A percentile compares a stretch with the other conserved stretches of the same genome.
These are phyloP conservation scores for Argyra leucocephala DNA, from an alignment of 2,888 invertebrate genomes.

Conservation along the genomic window DNA sequence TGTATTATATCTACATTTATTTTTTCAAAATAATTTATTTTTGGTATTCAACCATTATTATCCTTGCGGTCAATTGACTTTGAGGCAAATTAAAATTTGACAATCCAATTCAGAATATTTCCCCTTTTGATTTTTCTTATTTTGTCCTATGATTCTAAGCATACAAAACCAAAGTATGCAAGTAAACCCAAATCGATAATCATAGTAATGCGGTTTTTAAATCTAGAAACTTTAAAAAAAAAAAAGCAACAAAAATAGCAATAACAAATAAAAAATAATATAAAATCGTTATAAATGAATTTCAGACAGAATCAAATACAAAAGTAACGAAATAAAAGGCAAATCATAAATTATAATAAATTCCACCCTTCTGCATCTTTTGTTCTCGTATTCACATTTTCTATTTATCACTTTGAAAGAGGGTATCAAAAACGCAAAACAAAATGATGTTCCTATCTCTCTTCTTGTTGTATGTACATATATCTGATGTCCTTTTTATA, in stretches of 20 bases:
- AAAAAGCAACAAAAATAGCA: not conserved
- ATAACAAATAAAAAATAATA: no score
- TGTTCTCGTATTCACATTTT: not conserved
- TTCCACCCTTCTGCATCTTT: conserved; percentile 4
- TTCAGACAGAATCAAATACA: not conserved
- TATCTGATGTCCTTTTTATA: not conserved
- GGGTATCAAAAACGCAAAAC: not conserved
- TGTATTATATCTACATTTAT: not conserved
- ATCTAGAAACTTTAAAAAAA: not conserved
- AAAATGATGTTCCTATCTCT: not conserved
- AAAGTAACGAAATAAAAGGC: not conserved
- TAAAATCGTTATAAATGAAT: not conserved
- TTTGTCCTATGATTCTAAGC: not conserved
- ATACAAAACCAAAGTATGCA: no score
- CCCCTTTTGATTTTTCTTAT: not conserved
- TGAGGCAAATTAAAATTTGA: not conserved
- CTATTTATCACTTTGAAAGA: not conserved
- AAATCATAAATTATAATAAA: not conserved
- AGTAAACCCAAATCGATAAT: no score
- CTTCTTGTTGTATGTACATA: not conserved
- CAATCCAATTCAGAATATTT: not conserved
- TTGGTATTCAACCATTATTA: not conserved
- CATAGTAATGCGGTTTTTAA: not conserved
- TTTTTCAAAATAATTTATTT: not conserved
- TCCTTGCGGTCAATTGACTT: not conserved